Conservation (phyloP, 2,888 invertebrate species). For the Melanargia galathea region DNA sequence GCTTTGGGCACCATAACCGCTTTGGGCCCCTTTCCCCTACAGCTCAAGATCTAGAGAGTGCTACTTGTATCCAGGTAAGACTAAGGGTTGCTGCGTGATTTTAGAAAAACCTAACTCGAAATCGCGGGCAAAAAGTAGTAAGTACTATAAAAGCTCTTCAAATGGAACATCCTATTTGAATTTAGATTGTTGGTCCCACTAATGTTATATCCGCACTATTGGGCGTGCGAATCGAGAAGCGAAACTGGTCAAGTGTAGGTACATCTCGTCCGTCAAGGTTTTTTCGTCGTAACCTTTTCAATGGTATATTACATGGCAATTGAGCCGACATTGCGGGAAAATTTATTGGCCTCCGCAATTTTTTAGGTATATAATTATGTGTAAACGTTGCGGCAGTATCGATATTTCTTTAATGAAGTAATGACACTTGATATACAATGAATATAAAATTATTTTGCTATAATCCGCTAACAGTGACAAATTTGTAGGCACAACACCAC, state of each 20-base stretch:
- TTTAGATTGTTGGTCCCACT: neutral
- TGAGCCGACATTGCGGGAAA: conserved; percentile 20
- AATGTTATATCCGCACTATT: conserved; percentile 37
- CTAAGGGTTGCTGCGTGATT: too few relatives aligned
- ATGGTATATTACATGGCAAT: conserved; percentile 21
- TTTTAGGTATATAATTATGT: conserved; percentile 21
- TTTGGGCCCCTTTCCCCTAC: too few relatives aligned
- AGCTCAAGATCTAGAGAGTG: too few relatives aligned
- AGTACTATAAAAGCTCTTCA: too few relatives aligned
- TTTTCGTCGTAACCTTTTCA: conserved; percentile 27
- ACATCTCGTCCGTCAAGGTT: conserved; percentile 22
- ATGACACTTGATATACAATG: conserved; percentile 18
- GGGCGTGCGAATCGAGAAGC: conserved; percentile 35
- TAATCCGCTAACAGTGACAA: too few relatives aligned
- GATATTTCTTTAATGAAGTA: conserved; percentile 16
- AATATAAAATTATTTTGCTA: too few relatives aligned
- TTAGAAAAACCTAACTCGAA: too few relatives aligned
- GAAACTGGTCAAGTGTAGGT: conserved; percentile 32
- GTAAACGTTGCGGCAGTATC: conserved; percentile 18
- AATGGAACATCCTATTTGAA: neutral
- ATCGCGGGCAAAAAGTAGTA: too few relatives aligned
- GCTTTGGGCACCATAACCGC: too few relatives aligned
- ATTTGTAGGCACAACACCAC: too few relatives aligned
- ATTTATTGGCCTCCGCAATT: conserved; percentile 24
- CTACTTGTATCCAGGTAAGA: too few relatives aligned